Evolutionary conservation across 2,888 invertebrate species (phyloP).

Genomic region (Protodeltote pygarga): DNA sequence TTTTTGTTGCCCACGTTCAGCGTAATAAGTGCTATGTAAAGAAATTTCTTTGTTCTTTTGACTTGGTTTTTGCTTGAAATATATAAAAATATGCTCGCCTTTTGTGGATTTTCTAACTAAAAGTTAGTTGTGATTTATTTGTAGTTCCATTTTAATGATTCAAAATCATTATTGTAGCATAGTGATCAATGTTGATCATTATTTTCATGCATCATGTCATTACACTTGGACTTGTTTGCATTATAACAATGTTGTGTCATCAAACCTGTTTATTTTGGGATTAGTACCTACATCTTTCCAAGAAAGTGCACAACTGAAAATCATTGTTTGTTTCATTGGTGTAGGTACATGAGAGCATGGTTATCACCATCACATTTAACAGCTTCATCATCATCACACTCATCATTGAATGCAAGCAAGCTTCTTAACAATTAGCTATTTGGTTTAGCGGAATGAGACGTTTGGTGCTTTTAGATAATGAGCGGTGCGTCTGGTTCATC

Average conservation of each 20-base stretch:
- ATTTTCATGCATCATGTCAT: constrained; percentile 30
- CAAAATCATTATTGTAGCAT: constrained; percentile 1
- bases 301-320: constrained; percentile 17
- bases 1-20: constrained; percentile 40
- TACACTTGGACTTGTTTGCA: constrained; percentile 41
- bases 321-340: constrained; percentile 9
- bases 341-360: constrained; percentile 29
- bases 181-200: constrained; percentile 23
- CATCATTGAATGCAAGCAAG: constrained; percentile 36
- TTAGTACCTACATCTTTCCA: constrained; percentile 21
- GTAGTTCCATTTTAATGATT: constrained; percentile 8
- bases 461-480: constrained; percentile 85
- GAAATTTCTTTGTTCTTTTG: constrained; percentile 74
- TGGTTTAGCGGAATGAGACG: constrained; percentile 71
- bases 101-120: constrained; percentile 46
- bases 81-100: constrained; percentile 54
- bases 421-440: constrained; percentile 66
- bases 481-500: constrained; percentile 89
- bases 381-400: constrained; percentile 22
- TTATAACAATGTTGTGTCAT: constrained; percentile 39
- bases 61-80: constrained; percentile 53
- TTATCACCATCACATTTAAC: constrained; percentile 14
- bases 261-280: constrained; percentile 45
- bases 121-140: constrained; percentile 18
- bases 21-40: constrained; percentile 24